Evolutionary conservation across 2,113 vertebrate genomes (phyloP).

Genomic region (Himantopus leucocephalus): DNA sequence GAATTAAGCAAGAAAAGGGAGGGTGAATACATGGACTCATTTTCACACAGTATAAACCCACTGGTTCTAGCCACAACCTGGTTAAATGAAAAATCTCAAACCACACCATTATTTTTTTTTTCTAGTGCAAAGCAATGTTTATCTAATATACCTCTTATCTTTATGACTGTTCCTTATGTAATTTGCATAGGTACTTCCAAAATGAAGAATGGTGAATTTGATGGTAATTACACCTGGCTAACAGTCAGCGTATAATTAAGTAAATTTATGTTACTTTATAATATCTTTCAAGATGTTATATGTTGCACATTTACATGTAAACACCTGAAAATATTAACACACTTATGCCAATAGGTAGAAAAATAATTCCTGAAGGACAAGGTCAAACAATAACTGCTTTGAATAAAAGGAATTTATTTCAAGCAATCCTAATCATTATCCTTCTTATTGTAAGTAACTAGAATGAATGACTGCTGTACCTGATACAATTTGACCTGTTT

Average conservation of each 20-base stretch:
- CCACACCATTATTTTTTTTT: not conserved
- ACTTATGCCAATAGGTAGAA: not conserved
- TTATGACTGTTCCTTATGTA: not conserved
- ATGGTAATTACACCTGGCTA: not conserved
- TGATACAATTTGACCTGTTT: conserved; percentile 15
- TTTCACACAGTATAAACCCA: not conserved
- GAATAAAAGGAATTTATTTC: not conserved
- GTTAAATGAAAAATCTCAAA: not conserved
- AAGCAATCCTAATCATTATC: not conserved
- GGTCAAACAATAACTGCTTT: not conserved
- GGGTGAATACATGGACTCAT: not conserved
- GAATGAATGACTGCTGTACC: not conserved
- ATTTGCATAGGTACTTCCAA: not conserved
- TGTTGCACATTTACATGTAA: not conserved
- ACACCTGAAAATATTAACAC: not conserved
- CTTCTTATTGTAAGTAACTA: not conserved
- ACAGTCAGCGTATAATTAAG: not conserved
- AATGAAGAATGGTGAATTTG: not conserved
- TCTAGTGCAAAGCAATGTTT: not conserved
- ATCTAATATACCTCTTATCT: not conserved
- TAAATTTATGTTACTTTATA: not conserved
- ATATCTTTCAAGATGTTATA: not conserved
- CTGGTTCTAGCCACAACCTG: not conserved
- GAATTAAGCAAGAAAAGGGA: not conserved
- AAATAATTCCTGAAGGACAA: not conserved